phyloP scores from a whole-genome alignment of 2,797 vertebrate genomes.

The Karalla daura region DNA sequence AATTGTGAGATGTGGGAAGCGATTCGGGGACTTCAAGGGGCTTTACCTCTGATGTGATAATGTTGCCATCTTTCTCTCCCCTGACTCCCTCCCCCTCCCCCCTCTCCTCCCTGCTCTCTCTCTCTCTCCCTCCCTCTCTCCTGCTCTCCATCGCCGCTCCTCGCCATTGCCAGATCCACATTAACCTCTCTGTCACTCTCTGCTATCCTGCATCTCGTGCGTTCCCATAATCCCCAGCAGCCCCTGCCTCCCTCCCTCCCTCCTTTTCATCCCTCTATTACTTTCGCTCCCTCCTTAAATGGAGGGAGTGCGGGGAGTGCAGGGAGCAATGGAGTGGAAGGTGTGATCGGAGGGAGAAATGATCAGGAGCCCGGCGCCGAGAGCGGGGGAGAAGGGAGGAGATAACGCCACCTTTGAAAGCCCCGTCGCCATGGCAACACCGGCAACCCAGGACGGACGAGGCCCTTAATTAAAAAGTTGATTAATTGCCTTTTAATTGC shows the following conservation, averaged over 20 bases:
- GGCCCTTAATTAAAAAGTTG: slow-evolving; percentile 78
- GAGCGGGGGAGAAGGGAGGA: slow-evolving; percentile 13
- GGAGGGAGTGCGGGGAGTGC: background rate
- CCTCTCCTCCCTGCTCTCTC: slow-evolving; percentile 4
- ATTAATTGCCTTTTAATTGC: slow-evolving; percentile 80
- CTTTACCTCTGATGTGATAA: slow-evolving; percentile 44
- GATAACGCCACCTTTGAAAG: slow-evolving; percentile 49
- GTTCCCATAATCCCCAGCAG: slow-evolving; percentile 41
- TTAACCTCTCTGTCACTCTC: slow-evolving; percentile 61
- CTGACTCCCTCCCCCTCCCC: background rate
- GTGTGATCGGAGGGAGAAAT: slow-evolving; percentile 50
- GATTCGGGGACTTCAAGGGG: slow-evolving; percentile 41
- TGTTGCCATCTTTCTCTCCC: slow-evolving; percentile 30
- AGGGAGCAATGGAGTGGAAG: slow-evolving; percentile 31
- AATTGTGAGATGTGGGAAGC: slow-evolving; percentile 23
- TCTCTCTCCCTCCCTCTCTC: slow-evolving; percentile 5
- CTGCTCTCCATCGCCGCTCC: slow-evolving; percentile 25
- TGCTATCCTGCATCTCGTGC: slow-evolving; percentile 34
- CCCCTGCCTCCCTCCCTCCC: background rate
- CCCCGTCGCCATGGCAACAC: slow-evolving; percentile 78
- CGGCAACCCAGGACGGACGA: slow-evolving; percentile 50
- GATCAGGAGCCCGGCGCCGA: slow-evolving; percentile 41
- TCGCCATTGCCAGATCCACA: slow-evolving; percentile 26
- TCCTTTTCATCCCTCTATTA: slow-evolving; percentile 11
- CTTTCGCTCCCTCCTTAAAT: slow-evolving; percentile 21